These are phyloP conservation scores for Acleris cristana DNA, from an alignment of 2,888 invertebrate species.

Conservation along the genomic window DNA sequence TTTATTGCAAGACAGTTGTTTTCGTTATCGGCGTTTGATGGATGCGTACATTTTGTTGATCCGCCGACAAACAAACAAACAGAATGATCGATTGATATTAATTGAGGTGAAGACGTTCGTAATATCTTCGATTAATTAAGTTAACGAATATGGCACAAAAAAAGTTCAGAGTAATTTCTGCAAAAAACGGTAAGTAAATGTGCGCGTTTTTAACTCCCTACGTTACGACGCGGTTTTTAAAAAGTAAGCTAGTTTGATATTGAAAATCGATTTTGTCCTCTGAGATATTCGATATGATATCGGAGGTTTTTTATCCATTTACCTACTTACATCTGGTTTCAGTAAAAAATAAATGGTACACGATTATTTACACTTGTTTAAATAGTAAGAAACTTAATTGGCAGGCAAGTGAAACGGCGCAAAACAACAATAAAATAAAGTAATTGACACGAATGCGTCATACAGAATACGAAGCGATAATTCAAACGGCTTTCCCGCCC, in stretches of 20 bases:
- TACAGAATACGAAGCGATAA: conserved; percentile 52
- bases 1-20: conserved; percentile 31
- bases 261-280: too few relatives aligned
- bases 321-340: too few relatives aligned
- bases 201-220: too few relatives aligned
- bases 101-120: conserved; percentile 28
- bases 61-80: conserved; percentile 29
- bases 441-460: conserved; percentile 42
- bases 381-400: neutral
- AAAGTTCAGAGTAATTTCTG: neutral
- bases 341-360: too few relatives aligned
- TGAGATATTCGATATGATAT: too few relatives aligned
- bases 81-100: conserved; percentile 38
- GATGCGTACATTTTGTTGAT: conserved; percentile 25
- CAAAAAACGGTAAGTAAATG: too few relatives aligned
- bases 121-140: conserved; percentile 5
- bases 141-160: neutral
- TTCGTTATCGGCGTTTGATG: conserved; percentile 22
- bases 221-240: too few relatives aligned
- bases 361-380: too few relatives aligned
- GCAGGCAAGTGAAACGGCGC: conserved; percentile 10
- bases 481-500: conserved; percentile 63
- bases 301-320: too few relatives aligned
- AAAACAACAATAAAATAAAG: conserved; percentile 29
- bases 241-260: too few relatives aligned